A percentile compares a stretch with the other conserved stretches of the same genome.
These are phyloP conservation scores for Amblyopsis hoosieri DNA, from an alignment of 2,797 vertebrate species.

Conservation along the genomic window DNA sequence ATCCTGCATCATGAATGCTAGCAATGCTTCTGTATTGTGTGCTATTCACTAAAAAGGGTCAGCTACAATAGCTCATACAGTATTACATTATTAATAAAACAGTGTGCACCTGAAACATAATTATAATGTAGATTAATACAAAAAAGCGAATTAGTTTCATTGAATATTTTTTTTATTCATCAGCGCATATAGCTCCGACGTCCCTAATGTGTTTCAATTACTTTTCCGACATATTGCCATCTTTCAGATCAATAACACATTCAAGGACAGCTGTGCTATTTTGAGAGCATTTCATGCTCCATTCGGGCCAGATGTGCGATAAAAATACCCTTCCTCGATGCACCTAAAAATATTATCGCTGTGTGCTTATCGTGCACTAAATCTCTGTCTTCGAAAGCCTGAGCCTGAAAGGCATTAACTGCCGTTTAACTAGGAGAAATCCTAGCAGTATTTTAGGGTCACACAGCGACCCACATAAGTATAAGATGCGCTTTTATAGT, in stretches of 20 bases:
- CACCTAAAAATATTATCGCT: conserved; percentile 46
- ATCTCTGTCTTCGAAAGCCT: conserved; percentile 33
- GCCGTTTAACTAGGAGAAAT: conserved; percentile 54
- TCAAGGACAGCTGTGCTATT: conserved; percentile 56
- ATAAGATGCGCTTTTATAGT: conserved; percentile 61
- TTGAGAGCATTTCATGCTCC: conserved; percentile 65
- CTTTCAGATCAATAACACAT: conserved; percentile 56
- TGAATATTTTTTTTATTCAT: neutral
- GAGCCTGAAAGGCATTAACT: conserved; percentile 42
- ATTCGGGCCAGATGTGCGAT: conserved; percentile 68
- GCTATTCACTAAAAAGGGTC: too few relatives aligned
- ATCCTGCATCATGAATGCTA: conserved; percentile 1
- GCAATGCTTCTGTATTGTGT: too few relatives aligned
- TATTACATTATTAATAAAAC: too few relatives aligned
- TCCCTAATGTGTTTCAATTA: conserved; percentile 6
- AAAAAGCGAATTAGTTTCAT: too few relatives aligned
- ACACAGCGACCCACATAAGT: conserved; percentile 62
- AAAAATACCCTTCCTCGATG: conserved; percentile 47
- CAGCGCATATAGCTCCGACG: neutral
- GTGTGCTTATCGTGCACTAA: conserved; percentile 50
- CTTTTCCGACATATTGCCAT: conserved; percentile 25
- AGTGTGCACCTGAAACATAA: too few relatives aligned
- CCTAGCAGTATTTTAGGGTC: conserved; percentile 59
- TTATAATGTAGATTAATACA: too few relatives aligned
- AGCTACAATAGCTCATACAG: too few relatives aligned